Percentiles rank a stretch among this genome's conserved stretches.
Conservation (phyloP, 2,888 invertebrate genomes). For the Leptodirus hochenwartii region DNA sequence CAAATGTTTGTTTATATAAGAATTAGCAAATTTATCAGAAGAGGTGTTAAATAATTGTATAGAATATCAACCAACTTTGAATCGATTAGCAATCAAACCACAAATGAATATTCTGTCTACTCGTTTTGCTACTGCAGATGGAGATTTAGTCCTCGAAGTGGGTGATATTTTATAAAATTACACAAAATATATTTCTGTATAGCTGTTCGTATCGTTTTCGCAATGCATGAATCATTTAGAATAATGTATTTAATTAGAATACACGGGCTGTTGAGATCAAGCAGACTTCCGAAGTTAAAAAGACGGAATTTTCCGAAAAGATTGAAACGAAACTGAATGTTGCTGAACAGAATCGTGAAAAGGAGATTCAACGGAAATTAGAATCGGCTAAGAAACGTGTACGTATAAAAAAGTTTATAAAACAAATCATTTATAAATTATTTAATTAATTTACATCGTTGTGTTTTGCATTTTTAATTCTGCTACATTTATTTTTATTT, state of each 20-base stretch:
- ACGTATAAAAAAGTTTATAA: no score
- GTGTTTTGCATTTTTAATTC: slow-evolving; percentile 11
- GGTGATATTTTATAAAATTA: no score
- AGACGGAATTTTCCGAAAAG: slow-evolving; percentile 30
- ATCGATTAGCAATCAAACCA: background rate
- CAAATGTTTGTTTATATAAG: slow-evolving; percentile 4
- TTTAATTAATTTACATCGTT: slow-evolving; percentile 17
- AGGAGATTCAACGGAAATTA: slow-evolving; percentile 70
- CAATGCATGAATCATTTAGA: no score
- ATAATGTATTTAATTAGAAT: slow-evolving; percentile 22
- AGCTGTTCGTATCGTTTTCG: no score
- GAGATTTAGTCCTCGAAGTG: no score
- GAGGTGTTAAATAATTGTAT: no score
- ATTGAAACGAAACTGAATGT: slow-evolving; percentile 52
- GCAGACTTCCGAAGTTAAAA: slow-evolving; percentile 22
- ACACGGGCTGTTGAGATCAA: slow-evolving; percentile 46
- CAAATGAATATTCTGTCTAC: no score
- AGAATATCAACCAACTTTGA: no score
- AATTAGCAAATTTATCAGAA: no score
- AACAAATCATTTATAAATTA: no score
- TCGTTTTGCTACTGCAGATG: no score
- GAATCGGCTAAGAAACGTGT: slow-evolving; percentile 74
- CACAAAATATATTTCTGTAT: no score
- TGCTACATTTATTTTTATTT: background rate
- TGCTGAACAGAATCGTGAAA: slow-evolving; percentile 68